Base-by-base conservation (phyloP, 2,113 vertebrate species). In the Perca fluviatilis region DNA sequence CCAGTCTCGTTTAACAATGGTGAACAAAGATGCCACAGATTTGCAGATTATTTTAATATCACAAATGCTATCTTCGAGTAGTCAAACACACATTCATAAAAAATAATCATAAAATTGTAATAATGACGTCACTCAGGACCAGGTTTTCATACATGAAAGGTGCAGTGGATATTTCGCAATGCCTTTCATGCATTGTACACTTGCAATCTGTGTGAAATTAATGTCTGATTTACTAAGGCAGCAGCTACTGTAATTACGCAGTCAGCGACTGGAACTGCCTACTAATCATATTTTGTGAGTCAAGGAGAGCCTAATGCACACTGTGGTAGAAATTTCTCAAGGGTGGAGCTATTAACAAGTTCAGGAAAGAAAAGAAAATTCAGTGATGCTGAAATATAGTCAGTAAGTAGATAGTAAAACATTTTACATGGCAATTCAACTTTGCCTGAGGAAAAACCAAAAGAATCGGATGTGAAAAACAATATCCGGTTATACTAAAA, bases 191-290 rank as follows among this genome's bases (percentile, higher is more conserved):
- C 77, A 68, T 67, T 5, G 56, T 82, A 82, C 82, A 79, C 77
- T 82, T 83, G 83, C 89, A 87, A 86, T 88, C 80, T 85, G 80
- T 83, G 86, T 89, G 85, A 86, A 90, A 87, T 87, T 74, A 90
- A 87, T 74, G 81, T 80, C 67, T 90, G 79, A 88, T 85, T 85
- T 88, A 86, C 75, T 70, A 80, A 80, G 69, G 80, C 76, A 76
- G 77, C 84, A 79, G 80, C 73, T 76, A 82, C 62, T 74, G 75
- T 84, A 82, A 90, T 86, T 78, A 88, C 49, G 62, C 76, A 88
- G 75, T 79, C 84, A 87, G 91, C 58, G 16, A 88, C 74, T 40
- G n/a, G 49, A 64, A 82, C 87, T 87, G 85, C 84, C 83, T 70
- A 74, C 75, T 79, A 85, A 92, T 88, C 60, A 63, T 66, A 79